Conservation (phyloP, 64 coral and sea anemone species). For the Orbicella faveolata region DNA sequence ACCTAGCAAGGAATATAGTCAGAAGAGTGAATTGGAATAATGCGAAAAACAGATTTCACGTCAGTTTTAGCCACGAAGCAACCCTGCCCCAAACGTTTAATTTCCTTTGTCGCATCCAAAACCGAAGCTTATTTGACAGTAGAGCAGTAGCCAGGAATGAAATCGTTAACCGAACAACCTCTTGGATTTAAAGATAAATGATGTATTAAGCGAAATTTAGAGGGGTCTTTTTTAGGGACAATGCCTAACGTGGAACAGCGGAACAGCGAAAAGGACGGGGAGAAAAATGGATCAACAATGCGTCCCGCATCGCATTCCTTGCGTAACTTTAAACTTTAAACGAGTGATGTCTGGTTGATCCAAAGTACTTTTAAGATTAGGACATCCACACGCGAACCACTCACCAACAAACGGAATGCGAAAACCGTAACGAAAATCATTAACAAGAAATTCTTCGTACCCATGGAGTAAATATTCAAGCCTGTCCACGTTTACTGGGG, state of each 20-base stretch:
- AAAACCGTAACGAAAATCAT: too few species aligned
- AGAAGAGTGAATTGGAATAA: constrained; percentile 48
- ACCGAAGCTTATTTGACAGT: not conserved
- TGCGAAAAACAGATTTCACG: constrained; percentile 19
- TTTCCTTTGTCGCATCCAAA: not conserved
- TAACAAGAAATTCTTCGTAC: too few species aligned
- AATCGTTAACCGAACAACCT: constrained; percentile 17
- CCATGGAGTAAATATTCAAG: too few species aligned
- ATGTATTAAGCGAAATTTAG: not conserved
- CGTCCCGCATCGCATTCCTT: constrained; percentile 3
- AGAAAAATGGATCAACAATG: constrained; percentile 10
- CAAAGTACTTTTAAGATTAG: too few species aligned
- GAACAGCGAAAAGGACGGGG: not conserved
- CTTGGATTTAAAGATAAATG: constrained; percentile 15
- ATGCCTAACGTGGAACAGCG: not conserved
- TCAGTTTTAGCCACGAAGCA: constrained; percentile 41
- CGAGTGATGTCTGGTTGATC: too few species aligned
- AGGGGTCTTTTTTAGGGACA: constrained; percentile 17
- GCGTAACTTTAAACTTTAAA: too few species aligned
- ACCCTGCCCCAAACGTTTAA: not conserved
- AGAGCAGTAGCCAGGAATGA: constrained; percentile 22
- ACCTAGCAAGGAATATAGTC: constrained; percentile 47
- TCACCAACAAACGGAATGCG: too few species aligned
- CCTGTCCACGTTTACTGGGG: too few species aligned
- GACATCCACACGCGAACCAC: too few species aligned